phyloP scores from a whole-genome alignment of 2,888 invertebrate species.

The Volucella bombylans region DNA sequence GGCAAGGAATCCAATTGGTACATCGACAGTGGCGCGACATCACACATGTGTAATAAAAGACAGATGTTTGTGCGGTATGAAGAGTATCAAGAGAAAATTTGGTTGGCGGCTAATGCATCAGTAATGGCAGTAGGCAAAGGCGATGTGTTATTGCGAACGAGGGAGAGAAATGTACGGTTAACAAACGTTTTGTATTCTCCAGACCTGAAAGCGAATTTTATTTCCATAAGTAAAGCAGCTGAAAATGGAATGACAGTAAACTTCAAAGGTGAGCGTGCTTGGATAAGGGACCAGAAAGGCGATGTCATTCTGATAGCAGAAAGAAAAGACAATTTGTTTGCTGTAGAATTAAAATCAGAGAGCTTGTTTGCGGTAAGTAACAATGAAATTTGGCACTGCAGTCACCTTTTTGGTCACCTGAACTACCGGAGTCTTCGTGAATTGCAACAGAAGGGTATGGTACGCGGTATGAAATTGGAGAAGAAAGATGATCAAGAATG shows the following conservation, averaged over 20 bases:
- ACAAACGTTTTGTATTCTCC: conserved; percentile 44
- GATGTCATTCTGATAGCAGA: no score
- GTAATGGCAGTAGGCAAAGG: conserved; percentile 30
- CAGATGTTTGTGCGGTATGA: conserved; percentile 44
- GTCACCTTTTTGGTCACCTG: conserved; percentile 34
- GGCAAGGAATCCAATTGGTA: conserved; percentile 48
- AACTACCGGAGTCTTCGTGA: background rate
- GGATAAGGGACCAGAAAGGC: no score
- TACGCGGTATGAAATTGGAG: conserved; percentile 30
- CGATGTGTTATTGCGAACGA: conserved; percentile 35
- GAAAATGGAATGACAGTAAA: no score
- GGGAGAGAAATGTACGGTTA: conserved; percentile 15
- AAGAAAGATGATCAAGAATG: conserved; percentile 1
- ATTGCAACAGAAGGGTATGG: conserved; percentile 23
- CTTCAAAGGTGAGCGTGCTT: no score
- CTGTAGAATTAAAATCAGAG: conserved; percentile 12
- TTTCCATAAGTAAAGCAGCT: no score
- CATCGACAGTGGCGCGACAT: conserved; percentile 61
- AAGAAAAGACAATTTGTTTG: background rate
- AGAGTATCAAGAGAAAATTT: conserved; percentile 48
- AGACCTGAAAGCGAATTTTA: conserved; percentile 47
- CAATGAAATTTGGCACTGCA: conserved; percentile 31
- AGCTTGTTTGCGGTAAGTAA: conserved; percentile 41
- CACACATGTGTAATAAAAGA: conserved; percentile 58
- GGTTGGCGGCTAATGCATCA: background rate